Evolutionary conservation across 2,888 invertebrate genomes (phyloP), one percentile per base, ranked within the genome.

Genomic region (Synanthedon andrenaeformis): DNA sequence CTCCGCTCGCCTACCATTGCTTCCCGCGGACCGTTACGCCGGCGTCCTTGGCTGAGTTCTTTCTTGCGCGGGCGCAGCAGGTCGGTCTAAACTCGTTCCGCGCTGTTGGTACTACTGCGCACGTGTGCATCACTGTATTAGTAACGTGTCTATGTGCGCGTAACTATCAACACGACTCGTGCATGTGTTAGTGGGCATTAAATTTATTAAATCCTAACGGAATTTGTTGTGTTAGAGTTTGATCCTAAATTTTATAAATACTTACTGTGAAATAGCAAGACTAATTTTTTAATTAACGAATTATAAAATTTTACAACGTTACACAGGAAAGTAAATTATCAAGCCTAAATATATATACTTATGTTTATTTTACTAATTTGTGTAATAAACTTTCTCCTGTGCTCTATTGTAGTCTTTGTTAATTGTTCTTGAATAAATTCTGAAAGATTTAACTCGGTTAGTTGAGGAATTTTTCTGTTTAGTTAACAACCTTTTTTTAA

Each of bases 1-100:
- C 58, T 57, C 58, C 62, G 61, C 57, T 61, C n/a, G 45, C 45
- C 45, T 14, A 17, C 23, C 49, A 35, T 17, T 17, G 49, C 23
- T 49, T 28, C 65, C 65, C 64, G 63, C 63, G 70, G 67, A 81
- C 86, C 86, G 86, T 87, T 87, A 87, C 80, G 74, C 67, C 73
- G 74, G 83, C 86, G 86, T 86, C 86, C 86, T 87, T 87, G 86
- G 86, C 86, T 87, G 86, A 86, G 85, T 86, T 86, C 83, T 86
- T 82, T 79, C 79, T 63, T 58, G 62, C 59, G 71, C 77, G 75
- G 74, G 74, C 79, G 77, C 82, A 80, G 82, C 84, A 84, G 83
- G 80, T 80, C 80, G 77, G 64, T 73, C 69, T 74, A 76, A 77
- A 84, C 85, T 73, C 82, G 85, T 84, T 84, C 83, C 79, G 72